Evolutionary conservation across 2,797 vertebrate species (phyloP).

Genomic region (Falco concolor): DNA sequence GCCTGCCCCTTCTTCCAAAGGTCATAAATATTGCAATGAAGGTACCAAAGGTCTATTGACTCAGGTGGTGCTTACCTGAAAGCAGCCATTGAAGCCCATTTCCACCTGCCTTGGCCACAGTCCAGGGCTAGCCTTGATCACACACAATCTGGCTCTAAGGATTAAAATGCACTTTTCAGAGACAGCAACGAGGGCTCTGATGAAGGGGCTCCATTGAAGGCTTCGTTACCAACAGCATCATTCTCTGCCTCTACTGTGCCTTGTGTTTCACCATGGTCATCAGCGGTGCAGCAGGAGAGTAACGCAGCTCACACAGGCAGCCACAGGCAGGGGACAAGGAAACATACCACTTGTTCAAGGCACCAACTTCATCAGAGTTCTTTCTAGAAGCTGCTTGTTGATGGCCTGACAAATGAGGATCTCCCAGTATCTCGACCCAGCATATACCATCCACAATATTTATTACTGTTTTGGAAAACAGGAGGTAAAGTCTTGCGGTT

Average conservation of each 20-base stretch:
- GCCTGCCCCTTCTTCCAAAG: no score
- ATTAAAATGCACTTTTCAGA: not conserved
- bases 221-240: rapidly evolving
- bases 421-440: not conserved
- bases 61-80: not conserved
- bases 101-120: not conserved
- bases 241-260: not conserved
- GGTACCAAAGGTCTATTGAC: not conserved
- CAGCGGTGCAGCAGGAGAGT: not conserved
- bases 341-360: not conserved
- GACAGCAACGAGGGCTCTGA: not conserved
- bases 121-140: not conserved
- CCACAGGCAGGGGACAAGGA: not conserved
- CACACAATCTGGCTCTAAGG: rapidly evolving
- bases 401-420: not conserved
- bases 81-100: not conserved
- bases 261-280: not conserved
- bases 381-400: not conserved
- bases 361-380: not conserved
- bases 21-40: not conserved
- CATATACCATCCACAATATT: no score
- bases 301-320: not conserved
- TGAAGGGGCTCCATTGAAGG: not conserved
- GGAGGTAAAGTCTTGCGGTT: not conserved
- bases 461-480: not conserved